Evolutionary conservation across 2,888 invertebrate species (phyloP).

Genomic region (Antheraea assamensis): DNA sequence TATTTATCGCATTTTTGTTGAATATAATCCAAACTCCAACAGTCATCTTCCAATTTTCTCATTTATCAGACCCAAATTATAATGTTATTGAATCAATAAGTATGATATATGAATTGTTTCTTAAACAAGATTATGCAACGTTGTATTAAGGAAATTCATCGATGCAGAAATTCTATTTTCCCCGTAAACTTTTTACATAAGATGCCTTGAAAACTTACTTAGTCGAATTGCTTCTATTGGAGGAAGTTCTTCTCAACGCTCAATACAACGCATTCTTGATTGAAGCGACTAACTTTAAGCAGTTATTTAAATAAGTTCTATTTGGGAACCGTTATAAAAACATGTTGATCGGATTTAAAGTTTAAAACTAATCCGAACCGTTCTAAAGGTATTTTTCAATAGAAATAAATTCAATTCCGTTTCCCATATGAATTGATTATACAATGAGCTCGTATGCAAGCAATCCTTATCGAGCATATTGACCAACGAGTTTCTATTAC

Average conservation of each 20-base stretch:
- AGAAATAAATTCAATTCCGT: background rate
- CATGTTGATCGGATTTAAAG: slow-evolving; percentile 14
- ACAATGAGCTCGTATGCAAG: too few species aligned
- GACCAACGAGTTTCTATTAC: too few species aligned
- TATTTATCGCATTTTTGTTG: too few species aligned
- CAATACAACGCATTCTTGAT: slow-evolving; percentile 17
- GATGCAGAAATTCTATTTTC: slow-evolving; percentile 22
- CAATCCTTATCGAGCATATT: too few species aligned
- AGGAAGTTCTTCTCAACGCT: slow-evolving; percentile 4
- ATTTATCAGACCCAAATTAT: too few species aligned
- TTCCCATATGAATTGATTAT: too few species aligned
- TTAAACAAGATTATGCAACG: background rate
- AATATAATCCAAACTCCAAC: too few species aligned
- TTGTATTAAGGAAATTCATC: background rate
- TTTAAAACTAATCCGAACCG: background rate
- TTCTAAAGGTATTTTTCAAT: background rate
- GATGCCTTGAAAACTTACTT: slow-evolving; percentile 23
- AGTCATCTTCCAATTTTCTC: too few species aligned
- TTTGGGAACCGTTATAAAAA: slow-evolving; percentile 15
- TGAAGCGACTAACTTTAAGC: slow-evolving; percentile 18
- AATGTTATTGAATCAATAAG: background rate
- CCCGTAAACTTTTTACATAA: slow-evolving; percentile 23
- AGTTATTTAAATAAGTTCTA: slow-evolving; percentile 20
- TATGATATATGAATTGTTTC: background rate
- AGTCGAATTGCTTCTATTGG: slow-evolving; percentile 20